These are phyloP conservation scores for Hypolimnas misippus DNA, from an alignment of 2,888 invertebrate genomes.

Conservation along the genomic window DNA sequence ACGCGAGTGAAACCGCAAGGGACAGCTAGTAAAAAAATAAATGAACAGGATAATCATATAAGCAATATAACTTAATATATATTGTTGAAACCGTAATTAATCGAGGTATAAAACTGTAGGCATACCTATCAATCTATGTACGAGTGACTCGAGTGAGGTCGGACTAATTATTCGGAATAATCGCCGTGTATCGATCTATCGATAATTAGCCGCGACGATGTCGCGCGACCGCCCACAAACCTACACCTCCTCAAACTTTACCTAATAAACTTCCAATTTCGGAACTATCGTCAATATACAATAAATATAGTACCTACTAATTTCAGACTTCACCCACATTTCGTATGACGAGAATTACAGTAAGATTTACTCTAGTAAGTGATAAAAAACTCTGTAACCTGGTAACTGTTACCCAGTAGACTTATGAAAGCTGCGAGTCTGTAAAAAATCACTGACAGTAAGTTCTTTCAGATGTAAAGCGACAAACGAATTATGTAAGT, in stretches of 20 bases:
- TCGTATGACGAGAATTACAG: too few species aligned
- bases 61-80: not conserved
- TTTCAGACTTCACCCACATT: not conserved
- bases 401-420: too few species aligned
- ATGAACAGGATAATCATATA: too few species aligned
- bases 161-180: conserved; percentile 81
- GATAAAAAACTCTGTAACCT: not conserved
- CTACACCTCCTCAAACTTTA: conserved; percentile 62
- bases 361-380: not conserved
- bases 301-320: too few species aligned
- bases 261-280: not conserved
- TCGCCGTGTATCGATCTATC: conserved; percentile 69
- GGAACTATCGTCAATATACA: not conserved
- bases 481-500: too few species aligned
- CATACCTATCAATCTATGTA: conserved; percentile 33
- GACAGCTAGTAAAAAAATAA: too few species aligned
- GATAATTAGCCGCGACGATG: conserved; percentile 75
- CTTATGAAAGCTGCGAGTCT: too few species aligned
- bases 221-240: conserved; percentile 76
- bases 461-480: too few species aligned
- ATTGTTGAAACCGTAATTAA: conserved; percentile 9
- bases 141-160: conserved; percentile 52
- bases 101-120: conserved; percentile 2
- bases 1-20: too few species aligned
- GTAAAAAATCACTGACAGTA: too few species aligned